Conservation (phyloP, 2,113 vertebrate species). For the Blennius ocellaris region DNA sequence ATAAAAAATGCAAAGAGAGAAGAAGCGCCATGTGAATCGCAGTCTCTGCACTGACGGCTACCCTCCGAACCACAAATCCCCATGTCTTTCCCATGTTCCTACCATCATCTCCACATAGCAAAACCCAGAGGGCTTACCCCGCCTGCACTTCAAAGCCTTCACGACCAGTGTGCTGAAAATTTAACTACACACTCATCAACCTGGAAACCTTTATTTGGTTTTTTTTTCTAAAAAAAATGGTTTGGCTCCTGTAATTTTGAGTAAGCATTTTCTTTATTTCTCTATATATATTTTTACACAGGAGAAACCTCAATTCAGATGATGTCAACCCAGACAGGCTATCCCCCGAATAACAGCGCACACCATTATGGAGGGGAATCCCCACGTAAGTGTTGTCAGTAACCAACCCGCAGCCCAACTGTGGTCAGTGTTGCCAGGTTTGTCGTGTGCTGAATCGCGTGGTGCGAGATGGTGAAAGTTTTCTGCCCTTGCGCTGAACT, state of each 20-base stretch:
- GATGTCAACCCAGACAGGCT: slow-evolving; percentile 72
- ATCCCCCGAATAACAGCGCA: slow-evolving; percentile 63
- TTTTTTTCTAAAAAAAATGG: slow-evolving; percentile 26
- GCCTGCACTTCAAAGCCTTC: slow-evolving; percentile 72
- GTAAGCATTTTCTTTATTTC: slow-evolving; percentile 49
- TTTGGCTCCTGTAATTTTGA: slow-evolving; percentile 65
- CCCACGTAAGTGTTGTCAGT: slow-evolving; percentile 64
- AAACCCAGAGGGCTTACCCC: slow-evolving; percentile 74
- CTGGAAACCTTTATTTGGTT: slow-evolving; percentile 44
- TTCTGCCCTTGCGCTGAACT: slow-evolving; percentile 64
- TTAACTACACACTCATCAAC: slow-evolving; percentile 79
- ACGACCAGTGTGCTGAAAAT: slow-evolving; percentile 73
- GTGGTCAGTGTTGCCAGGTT: slow-evolving; percentile 70
- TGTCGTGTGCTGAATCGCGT: slow-evolving; percentile 52
- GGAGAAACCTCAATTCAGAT: slow-evolving; percentile 66
- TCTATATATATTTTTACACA: slow-evolving; percentile 12
- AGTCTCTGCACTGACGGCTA: slow-evolving; percentile 73
- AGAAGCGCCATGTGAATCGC: slow-evolving; percentile 80
- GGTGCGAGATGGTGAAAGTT: slow-evolving; percentile 59
- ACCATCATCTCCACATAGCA: slow-evolving; percentile 75
- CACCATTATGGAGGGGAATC: slow-evolving; percentile 68
- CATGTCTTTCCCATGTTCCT: slow-evolving; percentile 80
- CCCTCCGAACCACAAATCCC: slow-evolving; percentile 81
- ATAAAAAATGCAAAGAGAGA: slow-evolving; percentile 37
- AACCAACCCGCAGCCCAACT: slow-evolving; percentile 68